phyloP scores from a whole-genome alignment of 2,797 vertebrate genomes.

The Coreius guichenoti region DNA sequence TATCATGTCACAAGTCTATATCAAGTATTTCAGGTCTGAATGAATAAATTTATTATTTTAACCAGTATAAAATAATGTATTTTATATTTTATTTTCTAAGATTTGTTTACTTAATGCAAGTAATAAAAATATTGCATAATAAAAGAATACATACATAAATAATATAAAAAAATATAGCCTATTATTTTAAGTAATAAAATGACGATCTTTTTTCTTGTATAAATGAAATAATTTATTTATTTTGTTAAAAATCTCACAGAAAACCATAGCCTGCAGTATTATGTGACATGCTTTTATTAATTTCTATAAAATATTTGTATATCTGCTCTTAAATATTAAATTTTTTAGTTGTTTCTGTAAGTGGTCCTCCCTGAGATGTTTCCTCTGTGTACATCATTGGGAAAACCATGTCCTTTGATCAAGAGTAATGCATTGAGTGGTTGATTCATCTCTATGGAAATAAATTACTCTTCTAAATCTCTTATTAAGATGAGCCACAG shows the following conservation, averaged over 20 bases:
- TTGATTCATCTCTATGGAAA: conserved; percentile 42
- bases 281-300: background rate
- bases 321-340: background rate
- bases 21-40: background rate
- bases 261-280: background rate
- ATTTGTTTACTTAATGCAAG: background rate
- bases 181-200: background rate
- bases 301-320: background rate
- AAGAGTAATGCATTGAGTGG: background rate
- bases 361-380: background rate
- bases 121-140: background rate
- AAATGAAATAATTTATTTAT: background rate
- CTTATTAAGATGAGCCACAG: conserved; percentile 41
- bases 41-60: background rate
- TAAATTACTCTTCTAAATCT: conserved; percentile 31
- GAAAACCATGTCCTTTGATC: conserved; percentile 3
- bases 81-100: too few species aligned
- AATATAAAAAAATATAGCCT: background rate
- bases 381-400: background rate
- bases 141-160: too few species aligned
- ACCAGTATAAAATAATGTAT: background rate
- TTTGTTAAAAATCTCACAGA: background rate
- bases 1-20: background rate
- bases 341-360: background rate
- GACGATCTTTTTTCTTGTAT: too few species aligned